Evolutionary conservation across 2,113 vertebrate genomes (phyloP).

Genomic region (Oncorhynchus kisutch): DNA sequence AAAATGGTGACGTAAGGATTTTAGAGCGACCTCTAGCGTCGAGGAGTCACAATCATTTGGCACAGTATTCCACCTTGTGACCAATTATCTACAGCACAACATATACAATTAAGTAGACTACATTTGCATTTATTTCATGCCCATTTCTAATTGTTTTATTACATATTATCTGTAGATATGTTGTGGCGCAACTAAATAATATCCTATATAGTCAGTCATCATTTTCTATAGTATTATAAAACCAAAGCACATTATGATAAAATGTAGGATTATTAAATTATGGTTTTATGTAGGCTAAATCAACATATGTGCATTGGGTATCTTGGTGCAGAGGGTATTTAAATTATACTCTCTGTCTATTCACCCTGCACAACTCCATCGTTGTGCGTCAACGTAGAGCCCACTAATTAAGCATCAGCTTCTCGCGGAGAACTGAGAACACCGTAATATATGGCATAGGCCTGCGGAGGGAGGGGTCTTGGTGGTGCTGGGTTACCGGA

Average conservation of each 20-base stretch:
- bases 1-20: neutral
- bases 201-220: no score
- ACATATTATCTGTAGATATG: no score
- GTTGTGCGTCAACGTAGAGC: neutral
- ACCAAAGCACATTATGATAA: no score
- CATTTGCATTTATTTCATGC: no score
- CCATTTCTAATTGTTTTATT: no score
- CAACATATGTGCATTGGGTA: neutral
- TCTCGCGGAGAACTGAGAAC: constrained; percentile 37
- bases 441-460: constrained; percentile 39
- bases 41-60: neutral
- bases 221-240: no score
- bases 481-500: constrained; percentile 59
- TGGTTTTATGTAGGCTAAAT: neutral
- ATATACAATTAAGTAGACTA: no score
- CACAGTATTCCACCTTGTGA: neutral
- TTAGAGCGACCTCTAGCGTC: neutral
- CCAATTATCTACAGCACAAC: neutral
- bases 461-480: constrained; percentile 60
- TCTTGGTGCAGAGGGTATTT: neutral
- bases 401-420: neutral
- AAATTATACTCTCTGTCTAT: neutral
- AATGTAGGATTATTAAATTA: neutral
- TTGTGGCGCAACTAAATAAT: no score
- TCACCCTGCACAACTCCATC: neutral